Evolutionary conservation across 2,797 vertebrate species (phyloP).

Genomic region (Poecilia gillii): DNA sequence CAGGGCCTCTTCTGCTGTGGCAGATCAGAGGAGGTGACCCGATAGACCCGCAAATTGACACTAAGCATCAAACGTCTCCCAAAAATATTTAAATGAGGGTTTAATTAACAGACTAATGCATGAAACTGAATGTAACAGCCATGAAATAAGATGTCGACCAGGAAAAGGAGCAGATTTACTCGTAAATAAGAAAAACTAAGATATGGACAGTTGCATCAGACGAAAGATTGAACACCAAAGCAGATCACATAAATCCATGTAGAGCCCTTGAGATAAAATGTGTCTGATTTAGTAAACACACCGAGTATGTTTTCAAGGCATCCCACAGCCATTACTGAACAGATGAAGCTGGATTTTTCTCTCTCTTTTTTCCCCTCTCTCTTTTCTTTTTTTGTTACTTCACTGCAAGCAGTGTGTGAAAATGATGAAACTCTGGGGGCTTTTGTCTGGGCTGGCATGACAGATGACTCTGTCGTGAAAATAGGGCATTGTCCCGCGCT

Average conservation of each 20-base stretch:
- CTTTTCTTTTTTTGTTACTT: slow-evolving; percentile 63
- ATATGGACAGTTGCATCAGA: slow-evolving; percentile 19
- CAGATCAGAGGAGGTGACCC: slow-evolving; percentile 76
- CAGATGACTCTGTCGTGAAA: slow-evolving; percentile 80
- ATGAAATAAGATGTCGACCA: slow-evolving; percentile 61
- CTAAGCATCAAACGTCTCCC: slow-evolving; percentile 73
- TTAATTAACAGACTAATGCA: slow-evolving; percentile 79
- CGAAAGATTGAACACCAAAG: slow-evolving; percentile 27
- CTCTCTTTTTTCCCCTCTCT: slow-evolving; percentile 37
- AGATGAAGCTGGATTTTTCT: slow-evolving; percentile 56
- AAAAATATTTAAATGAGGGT: slow-evolving; percentile 70
- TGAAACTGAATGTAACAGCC: slow-evolving; percentile 68
- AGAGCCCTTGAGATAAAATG: slow-evolving; percentile 27
- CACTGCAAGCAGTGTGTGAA: slow-evolving; percentile 78
- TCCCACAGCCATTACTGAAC: slow-evolving; percentile 56
- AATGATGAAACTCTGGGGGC: slow-evolving; percentile 80
- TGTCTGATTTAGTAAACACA: slow-evolving; percentile 52
- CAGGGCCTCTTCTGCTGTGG: slow-evolving; percentile 61
- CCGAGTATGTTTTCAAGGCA: slow-evolving; percentile 49
- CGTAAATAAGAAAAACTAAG: slow-evolving; percentile 14
- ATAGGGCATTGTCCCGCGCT: slow-evolving; percentile 84
- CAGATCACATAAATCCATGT: slow-evolving; percentile 16
- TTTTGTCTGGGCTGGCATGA: slow-evolving; percentile 81
- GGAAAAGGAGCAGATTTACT: slow-evolving; percentile 28
- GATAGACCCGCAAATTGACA: slow-evolving; percentile 83